Evolutionary conservation across 2,113 vertebrate genomes (phyloP).

Genomic region (Campylorhamphus procurvoides): DNA sequence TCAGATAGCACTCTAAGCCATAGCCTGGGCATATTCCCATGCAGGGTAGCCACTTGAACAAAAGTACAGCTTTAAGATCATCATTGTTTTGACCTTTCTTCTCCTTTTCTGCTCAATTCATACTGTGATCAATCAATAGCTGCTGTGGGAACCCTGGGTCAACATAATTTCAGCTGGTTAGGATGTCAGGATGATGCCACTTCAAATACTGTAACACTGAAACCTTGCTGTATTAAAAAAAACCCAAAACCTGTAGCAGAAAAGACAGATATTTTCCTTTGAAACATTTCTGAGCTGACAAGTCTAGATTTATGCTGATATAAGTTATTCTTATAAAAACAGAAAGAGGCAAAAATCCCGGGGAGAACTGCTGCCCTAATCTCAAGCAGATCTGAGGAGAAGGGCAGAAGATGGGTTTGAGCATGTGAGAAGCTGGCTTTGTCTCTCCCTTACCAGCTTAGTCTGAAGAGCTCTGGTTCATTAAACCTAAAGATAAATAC

Average conservation of each 20-base stretch:
- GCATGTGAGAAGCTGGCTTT: neutral
- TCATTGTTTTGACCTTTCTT: constrained; percentile 40
- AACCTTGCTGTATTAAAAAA: neutral
- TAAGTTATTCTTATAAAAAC: neutral
- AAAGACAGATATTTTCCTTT: neutral
- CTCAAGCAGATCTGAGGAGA: neutral
- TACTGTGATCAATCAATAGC: constrained; percentile 45
- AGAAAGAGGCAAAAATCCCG: neutral
- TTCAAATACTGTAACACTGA: neutral
- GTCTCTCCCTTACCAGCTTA: neutral
- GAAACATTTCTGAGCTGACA: neutral
- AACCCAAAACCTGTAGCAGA: neutral
- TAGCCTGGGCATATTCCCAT: neutral
- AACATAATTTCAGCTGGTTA: constrained; percentile 44
- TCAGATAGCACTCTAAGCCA: neutral
- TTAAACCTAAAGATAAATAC: neutral
- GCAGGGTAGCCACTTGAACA: neutral
- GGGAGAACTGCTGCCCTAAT: neutral
- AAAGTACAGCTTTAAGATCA: constrained; percentile 10
- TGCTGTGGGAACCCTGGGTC: constrained; percentile 14
- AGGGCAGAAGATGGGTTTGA: neutral
- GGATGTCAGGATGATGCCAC: constrained; percentile 15
- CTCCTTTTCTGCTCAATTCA: constrained; percentile 9
- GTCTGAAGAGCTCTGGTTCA: neutral
- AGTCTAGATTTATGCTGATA: neutral